Conservation (phyloP, 2,113 vertebrate genomes). For the Paedocypris sp. region DNA sequence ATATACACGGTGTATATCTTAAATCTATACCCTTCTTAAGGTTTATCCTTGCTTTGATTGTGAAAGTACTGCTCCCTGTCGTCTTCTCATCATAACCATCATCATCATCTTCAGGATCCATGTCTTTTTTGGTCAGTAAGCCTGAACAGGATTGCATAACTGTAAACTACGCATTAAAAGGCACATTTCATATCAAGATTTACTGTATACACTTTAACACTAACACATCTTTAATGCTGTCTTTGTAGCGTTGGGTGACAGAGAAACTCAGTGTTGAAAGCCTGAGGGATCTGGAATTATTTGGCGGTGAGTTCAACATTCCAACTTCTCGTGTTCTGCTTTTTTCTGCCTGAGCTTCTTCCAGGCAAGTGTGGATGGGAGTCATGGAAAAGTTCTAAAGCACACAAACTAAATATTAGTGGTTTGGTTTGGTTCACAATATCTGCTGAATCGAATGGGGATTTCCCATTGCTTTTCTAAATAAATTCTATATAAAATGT, state of each 20-base stretch:
- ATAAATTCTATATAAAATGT: no score
- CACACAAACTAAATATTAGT: not conserved
- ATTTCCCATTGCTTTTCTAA: no score
- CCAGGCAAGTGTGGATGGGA: constrained; percentile 20
- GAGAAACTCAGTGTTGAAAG: constrained; percentile 98
- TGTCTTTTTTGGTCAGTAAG: constrained; percentile 69
- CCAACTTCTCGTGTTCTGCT: constrained; percentile 13
- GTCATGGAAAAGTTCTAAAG: not conserved
- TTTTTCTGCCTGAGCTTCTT: not conserved
- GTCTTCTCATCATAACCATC: no score
- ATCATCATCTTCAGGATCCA: constrained; percentile 48
- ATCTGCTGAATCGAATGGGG: no score
- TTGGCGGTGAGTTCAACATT: constrained; percentile 80
- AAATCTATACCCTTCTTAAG: constrained; percentile 38
- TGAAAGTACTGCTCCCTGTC: constrained; percentile 7
- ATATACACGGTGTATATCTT: no score
- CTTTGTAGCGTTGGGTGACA: constrained; percentile 98
- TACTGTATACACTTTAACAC: no score
- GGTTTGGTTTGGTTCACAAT: no score
- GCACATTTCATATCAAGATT: no score
- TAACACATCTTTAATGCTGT: no score
- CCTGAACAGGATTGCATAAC: no score
- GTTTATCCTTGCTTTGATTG: constrained; percentile 5
- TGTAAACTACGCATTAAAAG: no score
- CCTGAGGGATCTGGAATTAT: constrained; percentile 90